These are phyloP conservation scores for Dinocampus coccinellae DNA, from an alignment of 2,888 invertebrate species.

Conservation along the genomic window DNA sequence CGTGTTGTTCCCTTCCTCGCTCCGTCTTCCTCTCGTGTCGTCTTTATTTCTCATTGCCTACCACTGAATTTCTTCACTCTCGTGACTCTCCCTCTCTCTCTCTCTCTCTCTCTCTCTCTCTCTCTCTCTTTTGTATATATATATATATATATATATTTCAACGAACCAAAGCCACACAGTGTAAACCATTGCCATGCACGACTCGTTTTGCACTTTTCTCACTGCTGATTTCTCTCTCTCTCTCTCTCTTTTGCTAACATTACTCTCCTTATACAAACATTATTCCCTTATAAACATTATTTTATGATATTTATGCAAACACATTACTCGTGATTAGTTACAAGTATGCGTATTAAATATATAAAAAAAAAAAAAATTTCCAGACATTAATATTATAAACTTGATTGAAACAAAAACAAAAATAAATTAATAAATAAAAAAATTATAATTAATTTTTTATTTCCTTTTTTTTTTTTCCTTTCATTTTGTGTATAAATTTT, in stretches of 20 bases:
- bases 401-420: too few relatives aligned
- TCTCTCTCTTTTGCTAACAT: not conserved
- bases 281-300: conserved; percentile 22
- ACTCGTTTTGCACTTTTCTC: conserved; percentile 8
- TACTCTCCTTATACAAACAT: conserved; percentile 16
- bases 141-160: too few relatives aligned
- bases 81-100: too few relatives aligned
- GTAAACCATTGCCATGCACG: conserved; percentile 19
- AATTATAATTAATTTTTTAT: too few relatives aligned
- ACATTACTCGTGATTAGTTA: conserved; percentile 16
- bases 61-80: conserved; percentile 19
- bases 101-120: too few relatives aligned
- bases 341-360: conserved; percentile 5
- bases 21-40: conserved; percentile 13
- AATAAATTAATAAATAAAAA: too few relatives aligned
- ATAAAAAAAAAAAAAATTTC: not conserved
- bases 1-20: conserved; percentile 35
- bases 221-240: not conserved
- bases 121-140: too few relatives aligned
- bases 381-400: conserved; percentile 1
- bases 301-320: conserved; percentile 32
- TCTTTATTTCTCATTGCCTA: conserved; percentile 11
- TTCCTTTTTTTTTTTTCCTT: not conserved
- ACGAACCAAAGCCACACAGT: not conserved
- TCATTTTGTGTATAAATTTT: not conserved